Evolutionary conservation across 2,797 vertebrate genomes (phyloP).

Genomic region (Muraenolepis orangiensis): DNA sequence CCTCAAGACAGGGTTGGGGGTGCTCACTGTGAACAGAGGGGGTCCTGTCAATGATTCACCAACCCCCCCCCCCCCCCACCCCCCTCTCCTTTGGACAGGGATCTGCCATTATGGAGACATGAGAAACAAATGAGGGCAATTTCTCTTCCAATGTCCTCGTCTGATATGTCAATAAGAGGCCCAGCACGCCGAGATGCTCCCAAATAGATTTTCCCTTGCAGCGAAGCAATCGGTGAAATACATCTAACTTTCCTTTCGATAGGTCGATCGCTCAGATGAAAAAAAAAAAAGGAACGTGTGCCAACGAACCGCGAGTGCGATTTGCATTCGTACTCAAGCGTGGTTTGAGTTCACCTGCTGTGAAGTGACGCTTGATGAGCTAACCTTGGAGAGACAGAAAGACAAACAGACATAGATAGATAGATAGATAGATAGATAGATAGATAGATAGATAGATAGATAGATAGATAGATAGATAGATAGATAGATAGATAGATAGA

Average conservation of each 20-base stretch:
- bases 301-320: constrained; percentile 56
- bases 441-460: too few species aligned
- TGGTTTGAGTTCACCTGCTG: neutral
- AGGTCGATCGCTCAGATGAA: constrained; percentile 70
- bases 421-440: neutral
- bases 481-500: too few species aligned
- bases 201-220: constrained; percentile 74
- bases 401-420: neutral
- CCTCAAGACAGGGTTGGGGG: constrained; percentile 62
- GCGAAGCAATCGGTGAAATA: constrained; percentile 74
- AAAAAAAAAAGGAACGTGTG: constrained; percentile 61
- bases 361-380: neutral
- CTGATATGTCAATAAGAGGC: constrained; percentile 79
- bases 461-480: too few species aligned
- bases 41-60: constrained; percentile 72
- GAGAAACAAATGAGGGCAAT: constrained; percentile 84
- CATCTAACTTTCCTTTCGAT: constrained; percentile 69
- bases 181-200: constrained; percentile 69
- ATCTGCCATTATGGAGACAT: constrained; percentile 78
- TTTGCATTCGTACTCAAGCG: constrained; percentile 39
- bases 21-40: constrained; percentile 70
- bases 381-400: neutral
- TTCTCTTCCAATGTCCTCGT: constrained; percentile 77
- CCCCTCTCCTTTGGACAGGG: constrained; percentile 43
- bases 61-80: constrained; percentile 43